A percentile compares a stretch with the other conserved stretches of the same genome.
These are phyloP conservation scores for Melanaphis sacchari DNA, from an alignment of 1,140 invertebrate genomes.

Conservation along the genomic window DNA sequence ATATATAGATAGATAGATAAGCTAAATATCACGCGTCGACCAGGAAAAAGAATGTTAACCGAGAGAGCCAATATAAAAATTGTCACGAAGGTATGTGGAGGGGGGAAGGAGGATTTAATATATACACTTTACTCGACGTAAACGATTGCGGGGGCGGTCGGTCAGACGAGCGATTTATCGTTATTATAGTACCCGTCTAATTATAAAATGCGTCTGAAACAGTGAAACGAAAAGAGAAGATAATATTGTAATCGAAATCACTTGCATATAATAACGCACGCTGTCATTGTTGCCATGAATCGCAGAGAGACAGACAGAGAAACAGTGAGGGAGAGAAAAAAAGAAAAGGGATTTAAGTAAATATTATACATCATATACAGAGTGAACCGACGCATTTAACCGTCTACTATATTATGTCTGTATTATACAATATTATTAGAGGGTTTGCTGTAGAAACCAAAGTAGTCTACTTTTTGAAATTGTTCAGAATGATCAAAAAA, in stretches of 20 bases:
- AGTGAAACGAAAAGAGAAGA: neutral
- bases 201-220: slow-evolving; percentile 38
- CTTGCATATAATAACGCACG: neutral
- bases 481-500: neutral
- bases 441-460: neutral
- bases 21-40: neutral
- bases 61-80: neutral
- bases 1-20: no score
- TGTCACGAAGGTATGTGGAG: neutral
- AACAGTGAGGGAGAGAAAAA: neutral
- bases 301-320: neutral
- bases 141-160: neutral
- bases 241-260: slow-evolving; percentile 21
- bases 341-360: neutral
- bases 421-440: neutral
- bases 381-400: neutral
- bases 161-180: neutral
- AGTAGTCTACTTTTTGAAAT: neutral
- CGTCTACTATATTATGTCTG: neutral
- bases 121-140: neutral
- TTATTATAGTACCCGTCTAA: slow-evolving; percentile 32
- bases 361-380: neutral
- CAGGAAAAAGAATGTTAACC: neutral
- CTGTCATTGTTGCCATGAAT: neutral
- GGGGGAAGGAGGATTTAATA: neutral